Base-by-base conservation (phyloP, 2,113 vertebrate genomes). In the Siphamia tubifer region DNA sequence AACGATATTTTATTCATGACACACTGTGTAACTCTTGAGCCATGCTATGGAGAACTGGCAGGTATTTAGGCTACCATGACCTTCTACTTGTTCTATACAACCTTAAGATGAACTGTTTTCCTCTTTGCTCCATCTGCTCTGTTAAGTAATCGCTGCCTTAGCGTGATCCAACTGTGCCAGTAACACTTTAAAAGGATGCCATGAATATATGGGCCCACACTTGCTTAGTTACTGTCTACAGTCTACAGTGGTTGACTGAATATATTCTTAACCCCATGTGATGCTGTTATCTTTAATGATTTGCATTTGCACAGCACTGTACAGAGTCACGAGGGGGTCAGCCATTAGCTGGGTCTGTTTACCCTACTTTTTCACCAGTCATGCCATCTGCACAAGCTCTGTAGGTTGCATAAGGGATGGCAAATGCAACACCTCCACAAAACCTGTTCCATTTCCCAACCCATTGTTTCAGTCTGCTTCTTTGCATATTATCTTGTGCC, bases 401-500 rank as follows among this genome's bases (percentile, higher is more conserved):
- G 81, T 53, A 69, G 85, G 82, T 83, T 83, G 80, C 80, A 76
- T 78, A 82, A 82, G 78, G 75, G 79, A 72, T 64, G 69, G 83
- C 75, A 81, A 67, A 86, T 63, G 67, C 23, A 48, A 87, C 84
- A 87, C 83, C 82, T 85, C 83, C 85, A 74, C 81, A 84, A 83
- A 87, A 83, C 83, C 85, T 86, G 81, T 73, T 86, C 71, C 17
- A 28, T 69, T 66, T 49, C n/a, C n/a, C n/a, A 49, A 70, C 60
- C 31, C 52, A 68, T 80, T 74, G 74, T 78, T 74, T 79, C 71
- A 45, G 32, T 67, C 57, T 53, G 43, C 35, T 74, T 56, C 45
- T 39, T 79, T 51, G 58, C 60, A 60, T 53, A 28, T 71, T 57
- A 67, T 72, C 56, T 48, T 7, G 9, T 23, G 17, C 7, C 17